Conservation (phyloP, 2,113 vertebrate genomes). For the Natator depressus region DNA sequence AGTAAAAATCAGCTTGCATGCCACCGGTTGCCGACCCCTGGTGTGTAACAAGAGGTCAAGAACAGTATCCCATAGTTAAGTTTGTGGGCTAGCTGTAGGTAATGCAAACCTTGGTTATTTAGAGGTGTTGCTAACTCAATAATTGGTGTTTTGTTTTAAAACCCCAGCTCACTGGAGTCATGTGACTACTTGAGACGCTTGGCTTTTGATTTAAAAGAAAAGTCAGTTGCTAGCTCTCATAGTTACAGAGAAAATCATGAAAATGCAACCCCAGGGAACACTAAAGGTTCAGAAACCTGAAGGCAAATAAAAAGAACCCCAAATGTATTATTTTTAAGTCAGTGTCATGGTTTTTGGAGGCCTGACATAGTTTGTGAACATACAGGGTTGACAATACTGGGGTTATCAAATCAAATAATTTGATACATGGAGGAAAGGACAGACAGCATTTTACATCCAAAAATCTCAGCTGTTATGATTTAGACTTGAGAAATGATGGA, state of each 20-base stretch:
- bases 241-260: not conserved
- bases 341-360: not conserved
- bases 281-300: not conserved
- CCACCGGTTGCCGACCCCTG: too few species aligned
- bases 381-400: not conserved
- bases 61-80: not conserved
- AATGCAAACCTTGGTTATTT: accelerated
- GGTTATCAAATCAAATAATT: not conserved
- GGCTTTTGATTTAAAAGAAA: not conserved
- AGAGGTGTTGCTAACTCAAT: accelerated
- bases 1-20: too few species aligned
- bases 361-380: not conserved
- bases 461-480: not conserved
- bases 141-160: not conserved
- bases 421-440: not conserved
- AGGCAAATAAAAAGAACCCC: not conserved
- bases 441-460: not conserved
- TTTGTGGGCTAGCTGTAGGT: not conserved
- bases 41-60: not conserved
- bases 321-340: not conserved
- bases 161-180: not conserved
- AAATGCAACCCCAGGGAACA: not conserved
- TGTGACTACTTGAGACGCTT: conserved; percentile 16
- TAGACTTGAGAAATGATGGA: not conserved
- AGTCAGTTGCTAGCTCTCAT: not conserved